Base-by-base conservation (phyloP, 2,888 invertebrate genomes). In the Abrostola tripartita region DNA sequence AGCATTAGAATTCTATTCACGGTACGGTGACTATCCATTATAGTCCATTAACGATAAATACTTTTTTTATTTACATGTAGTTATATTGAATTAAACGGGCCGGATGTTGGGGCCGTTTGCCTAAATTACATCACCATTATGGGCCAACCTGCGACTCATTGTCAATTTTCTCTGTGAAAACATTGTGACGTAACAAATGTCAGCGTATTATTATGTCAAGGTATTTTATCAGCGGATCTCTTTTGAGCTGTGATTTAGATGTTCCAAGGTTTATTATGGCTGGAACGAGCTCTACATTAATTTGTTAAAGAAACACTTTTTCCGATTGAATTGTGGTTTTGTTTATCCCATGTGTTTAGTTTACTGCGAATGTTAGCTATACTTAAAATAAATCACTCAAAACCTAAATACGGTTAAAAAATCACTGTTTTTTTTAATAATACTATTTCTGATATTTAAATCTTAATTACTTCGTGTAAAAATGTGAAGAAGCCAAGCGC, bases 61-160 rank as follows among this genome's bases (percentile, higher is more conserved):
- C 76, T 81, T 81, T 82, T 84, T 87, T 81, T 85, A 86, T 86
- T 84, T 82, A 84, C 76, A 81, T 79, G 71, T 80, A 77, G 78
- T 81, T 84, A 81, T 85, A 87, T 88, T 88, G 86, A 87, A 89
- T 88, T 88, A 87, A 85, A 85, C 79, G 71, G 76, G 66, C 86
- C 89, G 90, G 90, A 90, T 85, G 88, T 83, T 71, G 69, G 65
- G 73, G 80, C 76, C 79, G 82, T 83, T 88, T 86, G 82, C 80
- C 84, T 71, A 84, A 86, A 87, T 90, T 88, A 87, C 86, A 82
- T 83, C 83, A 85, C 81, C 81, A 86, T 87, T 87, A 86, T 81
- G 69, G 68, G 42, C 62, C 71, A 83, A 87, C 83, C 79, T 78
- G 86, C 87, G 81, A 86, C 80, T 89, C 87, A 88, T 84, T 83